Conservation (phyloP, 2,797 vertebrate species). For the Leptatherina wallacei region DNA sequence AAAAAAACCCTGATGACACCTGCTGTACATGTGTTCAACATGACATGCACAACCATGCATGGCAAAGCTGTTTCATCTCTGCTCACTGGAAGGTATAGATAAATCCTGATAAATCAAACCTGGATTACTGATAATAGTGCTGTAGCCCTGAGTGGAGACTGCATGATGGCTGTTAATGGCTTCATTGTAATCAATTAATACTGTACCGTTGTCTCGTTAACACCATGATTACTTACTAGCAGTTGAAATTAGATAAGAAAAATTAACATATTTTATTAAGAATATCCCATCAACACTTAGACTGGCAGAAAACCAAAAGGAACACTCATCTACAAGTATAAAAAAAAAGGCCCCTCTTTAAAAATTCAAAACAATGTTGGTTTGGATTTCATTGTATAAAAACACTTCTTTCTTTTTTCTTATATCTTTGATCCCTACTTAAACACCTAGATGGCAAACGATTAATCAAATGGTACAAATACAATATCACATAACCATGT, state of each 20-base stretch:
- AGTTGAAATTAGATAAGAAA: constrained; percentile 38
- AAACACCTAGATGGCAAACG: constrained; percentile 27
- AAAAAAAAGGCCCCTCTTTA: constrained; percentile 27
- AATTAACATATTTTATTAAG: constrained; percentile 38
- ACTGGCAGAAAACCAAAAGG: constrained; percentile 29
- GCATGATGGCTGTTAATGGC: constrained; percentile 47
- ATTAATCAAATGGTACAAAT: constrained; percentile 27
- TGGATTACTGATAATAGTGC: constrained; percentile 45
- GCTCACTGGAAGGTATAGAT: constrained; percentile 52
- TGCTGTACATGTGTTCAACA: constrained; percentile 44
- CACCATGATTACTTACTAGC: constrained; percentile 18
- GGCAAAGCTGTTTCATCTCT: constrained; percentile 26
- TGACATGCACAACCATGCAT: constrained; percentile 41
- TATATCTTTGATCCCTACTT: constrained; percentile 19
- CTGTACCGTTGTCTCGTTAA: constrained; percentile 54
- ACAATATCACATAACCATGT: constrained; percentile 7
- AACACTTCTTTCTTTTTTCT: not conserved
- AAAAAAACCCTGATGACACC: constrained; percentile 55
- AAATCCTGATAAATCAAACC: constrained; percentile 39
- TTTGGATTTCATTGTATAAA: constrained; percentile 48
- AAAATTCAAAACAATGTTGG: constrained; percentile 22
- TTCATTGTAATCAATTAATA: constrained; percentile 62
- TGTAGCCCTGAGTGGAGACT: constrained; percentile 62
- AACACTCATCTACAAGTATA: constrained; percentile 36
- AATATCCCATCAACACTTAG: constrained; percentile 41